Base-by-base conservation (phyloP, 2,888 invertebrate genomes). In the Rutpela maculata region DNA sequence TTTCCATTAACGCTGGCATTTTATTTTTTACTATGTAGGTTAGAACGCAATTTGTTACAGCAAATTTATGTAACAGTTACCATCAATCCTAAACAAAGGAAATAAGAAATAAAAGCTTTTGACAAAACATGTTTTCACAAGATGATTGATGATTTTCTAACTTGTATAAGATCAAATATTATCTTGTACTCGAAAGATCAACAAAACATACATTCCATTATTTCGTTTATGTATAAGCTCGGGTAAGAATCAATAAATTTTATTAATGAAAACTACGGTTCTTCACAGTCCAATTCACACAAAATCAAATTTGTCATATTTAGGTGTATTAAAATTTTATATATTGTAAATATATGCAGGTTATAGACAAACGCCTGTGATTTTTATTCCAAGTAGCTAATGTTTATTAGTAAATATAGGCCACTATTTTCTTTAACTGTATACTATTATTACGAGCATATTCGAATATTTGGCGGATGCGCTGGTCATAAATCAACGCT, bases 91-190 rank as follows among this genome's bases (percentile, higher is more conserved):
- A 68, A 68, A 68, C 67, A 57, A 68, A 57, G 31, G 18, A n/a
- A 68, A 18, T 57, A 57, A 26, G 56, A 56, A 56, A 68, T 68
- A 68, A 55, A 68, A 57, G 55, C 56, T 55, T 68, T 11, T 55
- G 68, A 68, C 57, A 68, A 68, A 68, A 57, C 57, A 68, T 68
- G 68, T 68, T 68, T 68, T 68, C 57, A 7, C 18, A 17, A 55
- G 31, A 68, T 68, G 68, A 68, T 68, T 68, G 68, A 68, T 68
- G 68, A 68, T n/a, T 31, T 15, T 68, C 31, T 55, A 68, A 55
- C 50, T 56, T 68, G 55, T 31, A 56, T 31, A 31, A 57, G 57
- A 68, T 68, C 55, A 56, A 56, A 55, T 56, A 68, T 68, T 56
- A 68, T 68, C 57, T 68, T 31, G 56, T 55, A 50, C 56, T 57